Conservation (phyloP, 2,888 invertebrate genomes). For the Hedya salicella region DNA sequence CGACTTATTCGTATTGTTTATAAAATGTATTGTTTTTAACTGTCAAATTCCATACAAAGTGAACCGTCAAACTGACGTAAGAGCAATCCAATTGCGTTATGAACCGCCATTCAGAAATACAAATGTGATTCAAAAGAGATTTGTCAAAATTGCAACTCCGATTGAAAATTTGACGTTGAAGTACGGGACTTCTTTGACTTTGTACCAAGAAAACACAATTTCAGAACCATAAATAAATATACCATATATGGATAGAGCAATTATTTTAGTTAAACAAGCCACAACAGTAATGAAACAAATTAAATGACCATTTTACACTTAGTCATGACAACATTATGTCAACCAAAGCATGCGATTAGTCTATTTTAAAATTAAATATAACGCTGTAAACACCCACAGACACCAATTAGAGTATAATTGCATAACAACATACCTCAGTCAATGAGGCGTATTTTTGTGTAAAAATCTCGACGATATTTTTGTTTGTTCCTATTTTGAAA, state of each 20-base stretch:
- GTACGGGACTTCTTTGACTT: no score
- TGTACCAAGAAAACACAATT: neutral
- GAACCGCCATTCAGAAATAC: no score
- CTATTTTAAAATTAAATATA: conserved; percentile 20
- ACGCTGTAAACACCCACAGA: conserved; percentile 17
- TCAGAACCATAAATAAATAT: neutral
- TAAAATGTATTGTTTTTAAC: no score
- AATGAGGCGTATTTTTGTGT: neutral
- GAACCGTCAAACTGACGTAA: no score
- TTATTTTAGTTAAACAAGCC: neutral
- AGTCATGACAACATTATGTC: conserved; percentile 22
- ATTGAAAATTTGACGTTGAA: no score
- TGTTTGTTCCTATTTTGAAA: no score
- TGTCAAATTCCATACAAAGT: no score
- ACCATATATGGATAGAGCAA: neutral
- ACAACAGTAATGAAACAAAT: conserved; percentile 9
- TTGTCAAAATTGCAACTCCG: no score
- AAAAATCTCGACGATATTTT: neutral
- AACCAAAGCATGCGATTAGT: conserved; percentile 20
- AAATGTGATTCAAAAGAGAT: no score
- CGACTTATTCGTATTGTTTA: no score
- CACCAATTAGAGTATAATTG: conserved; percentile 31
- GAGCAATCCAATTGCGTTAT: no score
- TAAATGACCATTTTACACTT: conserved; percentile 9
- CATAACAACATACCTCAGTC: conserved; percentile 23